These are phyloP conservation scores for Amazona finschi DNA, from an alignment of 2,797 vertebrate species.

Conservation along the genomic window DNA sequence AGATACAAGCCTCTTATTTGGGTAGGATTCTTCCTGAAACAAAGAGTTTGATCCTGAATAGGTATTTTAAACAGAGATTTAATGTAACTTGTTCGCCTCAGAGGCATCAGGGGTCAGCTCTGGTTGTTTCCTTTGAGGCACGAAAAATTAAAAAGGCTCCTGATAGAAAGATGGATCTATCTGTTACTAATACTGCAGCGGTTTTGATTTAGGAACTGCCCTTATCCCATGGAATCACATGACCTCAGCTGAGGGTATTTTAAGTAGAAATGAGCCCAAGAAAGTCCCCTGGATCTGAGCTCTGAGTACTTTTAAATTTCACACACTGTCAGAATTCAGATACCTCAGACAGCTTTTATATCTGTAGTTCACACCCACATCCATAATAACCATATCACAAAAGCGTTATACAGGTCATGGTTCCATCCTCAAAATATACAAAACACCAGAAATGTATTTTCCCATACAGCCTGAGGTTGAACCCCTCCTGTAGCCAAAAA, in stretches of 20 bases:
- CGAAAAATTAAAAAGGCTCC: slow-evolving; percentile 6
- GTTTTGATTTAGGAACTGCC: slow-evolving; percentile 9
- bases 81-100: background rate
- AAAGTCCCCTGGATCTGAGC: background rate
- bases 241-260: background rate
- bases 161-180: slow-evolving; percentile 1
- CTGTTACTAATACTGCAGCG: background rate
- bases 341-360: background rate
- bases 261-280: background rate
- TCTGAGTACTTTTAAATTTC: background rate
- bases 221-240: background rate
- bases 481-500: background rate
- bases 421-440: background rate
- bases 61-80: background rate
- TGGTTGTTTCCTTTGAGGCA: background rate
- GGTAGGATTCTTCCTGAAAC: background rate
- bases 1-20: background rate
- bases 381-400: background rate
- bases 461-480: background rate
- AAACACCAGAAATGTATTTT: background rate
- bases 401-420: background rate
- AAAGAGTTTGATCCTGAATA: background rate
- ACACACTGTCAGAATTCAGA: background rate
- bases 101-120: background rate
- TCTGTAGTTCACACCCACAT: background rate